Percentiles rank a stretch among this genome's conserved stretches.
Conservation (phyloP, 2,888 invertebrate species). For the Microplitis deprimator region DNA sequence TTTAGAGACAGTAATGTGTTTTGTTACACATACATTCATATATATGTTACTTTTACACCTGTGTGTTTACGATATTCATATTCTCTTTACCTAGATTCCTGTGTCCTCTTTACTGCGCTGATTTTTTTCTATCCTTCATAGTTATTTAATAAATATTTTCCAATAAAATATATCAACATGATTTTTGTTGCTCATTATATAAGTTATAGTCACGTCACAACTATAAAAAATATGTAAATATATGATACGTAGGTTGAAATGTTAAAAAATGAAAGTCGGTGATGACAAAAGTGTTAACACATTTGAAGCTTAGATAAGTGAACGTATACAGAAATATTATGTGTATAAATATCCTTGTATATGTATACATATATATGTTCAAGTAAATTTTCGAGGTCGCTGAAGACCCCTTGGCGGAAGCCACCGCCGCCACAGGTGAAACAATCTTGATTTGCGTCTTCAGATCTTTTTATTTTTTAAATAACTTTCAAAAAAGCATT, state of each 20-base stretch:
- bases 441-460: slow-evolving; percentile 13
- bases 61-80: background rate
- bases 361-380: slow-evolving; percentile 12
- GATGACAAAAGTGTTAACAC: background rate
- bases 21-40: background rate
- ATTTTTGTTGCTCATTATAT: too few relatives aligned
- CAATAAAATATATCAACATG: too few relatives aligned
- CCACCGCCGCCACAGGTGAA: slow-evolving; percentile 32
- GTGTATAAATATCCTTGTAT: background rate
- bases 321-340: too few relatives aligned
- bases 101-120: background rate
- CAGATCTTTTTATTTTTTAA: background rate
- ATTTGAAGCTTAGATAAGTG: background rate
- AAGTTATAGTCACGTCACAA: too few relatives aligned
- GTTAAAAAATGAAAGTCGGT: background rate
- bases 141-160: background rate
- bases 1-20: background rate
- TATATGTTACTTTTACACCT: background rate
- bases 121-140: background rate
- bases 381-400: slow-evolving; percentile 40
- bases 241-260: too few relatives aligned
- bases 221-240: too few relatives aligned
- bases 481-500: background rate
- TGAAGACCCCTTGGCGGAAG: slow-evolving; percentile 47
- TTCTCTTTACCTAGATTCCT: background rate